Conservation (phyloP, 2,113 vertebrate genomes). For the Coregonus clupeaformis region DNA sequence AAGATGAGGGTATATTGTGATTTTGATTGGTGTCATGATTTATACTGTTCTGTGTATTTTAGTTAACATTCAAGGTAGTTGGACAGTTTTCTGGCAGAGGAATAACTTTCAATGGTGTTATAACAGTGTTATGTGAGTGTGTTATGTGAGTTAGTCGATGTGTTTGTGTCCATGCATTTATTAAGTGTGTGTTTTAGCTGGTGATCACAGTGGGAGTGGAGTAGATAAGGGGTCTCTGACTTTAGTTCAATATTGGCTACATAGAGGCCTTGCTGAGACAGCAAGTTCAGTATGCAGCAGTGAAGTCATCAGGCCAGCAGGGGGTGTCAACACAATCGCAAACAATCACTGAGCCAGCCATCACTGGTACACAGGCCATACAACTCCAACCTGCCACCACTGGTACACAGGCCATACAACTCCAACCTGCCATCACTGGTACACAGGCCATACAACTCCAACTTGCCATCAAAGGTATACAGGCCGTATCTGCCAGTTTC, state of each 20-base stretch:
- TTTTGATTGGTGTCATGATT: too few relatives aligned
- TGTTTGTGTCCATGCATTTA: not conserved
- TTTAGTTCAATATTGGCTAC: too few relatives aligned
- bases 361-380: slow-evolving; percentile 49
- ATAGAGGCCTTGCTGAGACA: slow-evolving; percentile 18
- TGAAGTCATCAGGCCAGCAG: slow-evolving; percentile 72
- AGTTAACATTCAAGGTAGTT: not conserved
- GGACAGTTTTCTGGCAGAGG: not conserved
- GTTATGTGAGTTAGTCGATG: not conserved
- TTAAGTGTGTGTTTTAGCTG: not conserved
- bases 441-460: too few relatives aligned
- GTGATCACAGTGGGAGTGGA: too few relatives aligned
- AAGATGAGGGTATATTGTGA: too few relatives aligned
- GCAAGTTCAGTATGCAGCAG: slow-evolving; percentile 49
- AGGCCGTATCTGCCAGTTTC: not conserved
- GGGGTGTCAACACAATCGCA: slow-evolving; percentile 76
- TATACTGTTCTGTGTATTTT: not conserved
- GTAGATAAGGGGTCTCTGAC: too few relatives aligned
- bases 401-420: too few relatives aligned
- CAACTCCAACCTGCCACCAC: too few relatives aligned
- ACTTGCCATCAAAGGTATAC: slow-evolving; percentile 20
- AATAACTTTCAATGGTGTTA: too few relatives aligned
- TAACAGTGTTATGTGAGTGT: not conserved
- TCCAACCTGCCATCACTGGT: too few relatives aligned
- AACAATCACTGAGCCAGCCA: slow-evolving; percentile 59